These are phyloP conservation scores for Anguilla megastoma DNA, from an alignment of 2,797 vertebrate species.

Conservation along the genomic window DNA sequence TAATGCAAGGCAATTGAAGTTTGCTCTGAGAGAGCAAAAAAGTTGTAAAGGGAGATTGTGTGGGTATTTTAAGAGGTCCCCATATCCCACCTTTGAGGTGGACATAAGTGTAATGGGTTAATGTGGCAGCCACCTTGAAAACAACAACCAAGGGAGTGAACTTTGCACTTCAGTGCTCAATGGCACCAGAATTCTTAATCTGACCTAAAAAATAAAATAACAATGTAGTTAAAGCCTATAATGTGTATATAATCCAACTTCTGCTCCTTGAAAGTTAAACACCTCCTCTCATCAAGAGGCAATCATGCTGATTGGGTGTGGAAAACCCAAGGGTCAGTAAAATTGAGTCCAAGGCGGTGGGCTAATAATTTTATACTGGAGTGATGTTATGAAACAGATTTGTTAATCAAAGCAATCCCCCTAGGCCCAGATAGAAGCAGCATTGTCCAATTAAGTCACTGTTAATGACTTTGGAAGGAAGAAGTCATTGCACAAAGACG, in stretches of 20 bases:
- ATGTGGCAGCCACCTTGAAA: background rate
- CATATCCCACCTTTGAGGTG: background rate
- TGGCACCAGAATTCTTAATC: no score
- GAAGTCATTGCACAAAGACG: background rate
- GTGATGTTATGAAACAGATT: conserved; percentile 5
- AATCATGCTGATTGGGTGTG: conserved; percentile 2
- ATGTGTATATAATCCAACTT: background rate
- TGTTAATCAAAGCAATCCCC: conserved; percentile 8
- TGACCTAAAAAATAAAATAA: background rate
- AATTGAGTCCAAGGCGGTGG: background rate
- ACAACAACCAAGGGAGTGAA: background rate
- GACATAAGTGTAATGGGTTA: background rate
- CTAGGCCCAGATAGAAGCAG: background rate
- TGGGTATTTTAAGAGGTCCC: background rate
- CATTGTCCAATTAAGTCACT: background rate
- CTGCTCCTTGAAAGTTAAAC: background rate
- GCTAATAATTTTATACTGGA: background rate
- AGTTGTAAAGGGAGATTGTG: conserved; percentile 2
- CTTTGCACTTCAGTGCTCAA: background rate
- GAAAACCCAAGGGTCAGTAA: background rate
- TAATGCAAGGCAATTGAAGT: background rate
- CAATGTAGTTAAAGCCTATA: background rate
- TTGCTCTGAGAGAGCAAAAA: background rate
- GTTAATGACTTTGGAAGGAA: background rate
- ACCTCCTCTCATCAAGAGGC: background rate